Percentiles rank a stretch among this genome's conserved stretches.
These are phyloP conservation scores for Phalera bucephala DNA, from an alignment of 2,888 invertebrate species.

Conservation along the genomic window DNA sequence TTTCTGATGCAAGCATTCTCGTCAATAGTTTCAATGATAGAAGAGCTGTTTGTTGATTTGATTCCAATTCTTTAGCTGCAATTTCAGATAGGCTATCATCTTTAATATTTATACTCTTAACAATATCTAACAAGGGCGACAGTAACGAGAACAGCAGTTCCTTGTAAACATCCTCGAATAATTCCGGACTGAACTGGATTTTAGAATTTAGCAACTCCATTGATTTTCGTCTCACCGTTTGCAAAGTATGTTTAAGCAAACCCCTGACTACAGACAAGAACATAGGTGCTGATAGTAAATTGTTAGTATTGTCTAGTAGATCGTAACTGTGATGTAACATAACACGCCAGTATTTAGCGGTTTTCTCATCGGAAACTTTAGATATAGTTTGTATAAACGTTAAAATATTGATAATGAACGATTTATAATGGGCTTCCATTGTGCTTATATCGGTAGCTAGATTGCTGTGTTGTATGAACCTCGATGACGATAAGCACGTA, in stretches of 20 bases:
- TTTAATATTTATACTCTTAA: conserved; percentile 75
- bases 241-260: conserved; percentile 87
- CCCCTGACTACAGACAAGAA: conserved; percentile 91
- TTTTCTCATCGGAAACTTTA: conserved; percentile 84
- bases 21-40: conserved; percentile 92
- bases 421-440: conserved; percentile 86
- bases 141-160: conserved; percentile 83
- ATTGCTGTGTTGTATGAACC: conserved; percentile 87
- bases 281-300: conserved; percentile 89
- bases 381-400: conserved; percentile 86
- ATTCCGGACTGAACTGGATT: conserved; percentile 86
- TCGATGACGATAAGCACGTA: conserved; percentile 85
- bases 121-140: conserved; percentile 83
- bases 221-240: conserved; percentile 89
- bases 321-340: conserved; percentile 91
- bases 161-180: conserved; percentile 79
- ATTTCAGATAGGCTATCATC: conserved; percentile 50
- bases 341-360: conserved; percentile 92
- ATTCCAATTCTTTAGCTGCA: conserved; percentile 82
- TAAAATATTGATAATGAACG: conserved; percentile 86
- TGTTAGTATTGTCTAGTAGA: conserved; percentile 90
- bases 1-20: conserved; percentile 85
- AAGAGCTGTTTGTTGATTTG: conserved; percentile 92
- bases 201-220: conserved; percentile 93
- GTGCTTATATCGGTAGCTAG: conserved; percentile 66